Evolutionary conservation across 2,888 invertebrate genomes (phyloP), one percentile per base, ranked within the genome.

Genomic region (Ormia ochracea): DNA sequence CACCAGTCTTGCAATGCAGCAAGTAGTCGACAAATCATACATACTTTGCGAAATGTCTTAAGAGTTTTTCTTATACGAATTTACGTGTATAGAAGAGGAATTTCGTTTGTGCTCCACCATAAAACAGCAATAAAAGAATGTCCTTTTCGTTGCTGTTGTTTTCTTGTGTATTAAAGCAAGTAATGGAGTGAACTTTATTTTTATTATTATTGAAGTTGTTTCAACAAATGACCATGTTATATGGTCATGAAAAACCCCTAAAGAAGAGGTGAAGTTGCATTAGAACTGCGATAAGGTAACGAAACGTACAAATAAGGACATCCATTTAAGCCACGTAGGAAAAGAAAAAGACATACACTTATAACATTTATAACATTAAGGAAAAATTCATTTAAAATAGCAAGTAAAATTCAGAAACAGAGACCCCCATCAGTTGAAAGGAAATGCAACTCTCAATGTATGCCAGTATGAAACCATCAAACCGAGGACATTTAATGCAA

Each of bases 181-280:
- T 87, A 87, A 87, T 87, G 86, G 88, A 87, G 85, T 88, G 87
- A 85, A 87, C 83, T 86, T 83, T 85, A 87, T 87, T 87, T 87
- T 87, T 83, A 82, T 83, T 84, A 85, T 87, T 85, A 78, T 82
- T 83, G 82, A 82, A 84, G 82, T 74, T 76, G 82, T 78, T 81
- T 52, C 54, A 52, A 23, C 45, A 78, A 73, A 73, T 61, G 74
- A 45, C 41, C 41, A 14, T 66, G 41, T 59, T 50, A 66, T 48
- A 41, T 58, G 48, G 38, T 41, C 73, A 65, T 73, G 73, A 73
- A 65, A 65, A 56, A 48, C 38, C 45, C 48, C 6, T 28, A 14
- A 56, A 56, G 17, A 50, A 48, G 56, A 31, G 38, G 56, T 66
- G 31, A 48, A 28, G 17, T 43, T 23, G 21, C 7, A 59, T 14